Percentiles rank a stretch among this genome's conserved stretches.
phyloP scores from a whole-genome alignment of 2,888 invertebrate genomes.

The Aspidiotus destructor region DNA sequence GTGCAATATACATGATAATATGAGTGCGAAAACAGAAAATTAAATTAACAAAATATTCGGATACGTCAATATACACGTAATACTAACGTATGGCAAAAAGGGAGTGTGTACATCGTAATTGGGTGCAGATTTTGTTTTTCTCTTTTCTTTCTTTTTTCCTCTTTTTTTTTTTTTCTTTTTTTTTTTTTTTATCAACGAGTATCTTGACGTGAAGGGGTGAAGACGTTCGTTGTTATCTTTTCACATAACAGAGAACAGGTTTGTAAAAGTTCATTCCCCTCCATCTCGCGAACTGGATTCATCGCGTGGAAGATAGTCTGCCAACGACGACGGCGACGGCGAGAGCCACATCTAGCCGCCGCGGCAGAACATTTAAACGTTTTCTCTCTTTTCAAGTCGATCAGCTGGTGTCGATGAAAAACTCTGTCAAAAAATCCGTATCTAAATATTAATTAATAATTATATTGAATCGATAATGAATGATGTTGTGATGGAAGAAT shows the following conservation, averaged over 20 bases:
- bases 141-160: too few relatives aligned
- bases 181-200: conserved; percentile 15
- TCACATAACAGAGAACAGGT: conserved; percentile 12
- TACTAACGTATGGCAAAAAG: too few relatives aligned
- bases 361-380: conserved; percentile 8
- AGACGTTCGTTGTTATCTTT: conserved; percentile 5
- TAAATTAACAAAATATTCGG: too few relatives aligned
- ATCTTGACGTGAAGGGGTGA: conserved; percentile 21
- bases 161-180: not conserved
- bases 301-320: conserved; percentile 24
- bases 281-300: conserved; percentile 26
- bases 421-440: conserved; percentile 4
- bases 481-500: not conserved
- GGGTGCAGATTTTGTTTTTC: too few relatives aligned
- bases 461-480: too few relatives aligned
- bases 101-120: too few relatives aligned
- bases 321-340: conserved; percentile 22
- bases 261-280: conserved; percentile 29
- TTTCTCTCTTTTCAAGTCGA: conserved; percentile 6
- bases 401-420: conserved; percentile 17
- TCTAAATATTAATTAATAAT: not conserved
- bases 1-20: too few relatives aligned
- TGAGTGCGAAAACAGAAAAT: too few relatives aligned
- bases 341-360: conserved; percentile 2
- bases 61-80: too few relatives aligned